Evolutionary conservation across 1,140 invertebrate genomes (phyloP).

Genomic region (Ephestia elutella): DNA sequence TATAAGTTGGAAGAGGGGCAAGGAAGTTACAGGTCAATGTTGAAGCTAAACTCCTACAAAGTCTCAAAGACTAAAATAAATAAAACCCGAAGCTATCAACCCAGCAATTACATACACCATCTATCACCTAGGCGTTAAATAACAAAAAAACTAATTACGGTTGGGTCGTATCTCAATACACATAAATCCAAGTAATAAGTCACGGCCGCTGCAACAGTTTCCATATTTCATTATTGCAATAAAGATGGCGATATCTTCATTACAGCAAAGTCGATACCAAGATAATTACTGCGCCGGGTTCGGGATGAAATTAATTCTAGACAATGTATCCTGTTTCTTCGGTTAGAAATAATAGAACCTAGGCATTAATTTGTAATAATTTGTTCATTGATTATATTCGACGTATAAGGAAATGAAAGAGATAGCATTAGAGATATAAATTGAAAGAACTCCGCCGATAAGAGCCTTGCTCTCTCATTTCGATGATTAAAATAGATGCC

Average conservation of each 20-base stretch:
- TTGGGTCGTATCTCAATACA: slow-evolving; percentile 13
- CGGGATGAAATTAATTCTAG: slow-evolving; percentile 45
- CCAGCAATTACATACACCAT: background rate
- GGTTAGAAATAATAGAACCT: background rate
- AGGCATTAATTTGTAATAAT: background rate
- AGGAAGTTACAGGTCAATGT: background rate
- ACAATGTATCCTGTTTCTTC: slow-evolving; percentile 32
- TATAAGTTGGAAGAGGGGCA: too few relatives aligned
- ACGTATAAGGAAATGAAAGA: background rate
- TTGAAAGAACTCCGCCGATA: background rate
- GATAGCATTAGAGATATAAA: too few relatives aligned
- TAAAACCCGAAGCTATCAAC: background rate
- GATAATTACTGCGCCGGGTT: slow-evolving; percentile 42
- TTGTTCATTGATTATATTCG: background rate
- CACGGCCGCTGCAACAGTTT: slow-evolving; percentile 32
- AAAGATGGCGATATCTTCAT: slow-evolving; percentile 57
- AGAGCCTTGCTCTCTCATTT: too few relatives aligned
- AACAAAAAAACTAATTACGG: slow-evolving; percentile 2
- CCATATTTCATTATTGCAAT: slow-evolving; percentile 54
- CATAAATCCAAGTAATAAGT: slow-evolving; percentile 32
- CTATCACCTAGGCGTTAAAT: background rate
- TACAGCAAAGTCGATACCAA: slow-evolving; percentile 47
- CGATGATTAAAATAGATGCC: too few relatives aligned
- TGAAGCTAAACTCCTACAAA: background rate
- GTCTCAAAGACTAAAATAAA: background rate